Base-by-base conservation (phyloP, 2,888 invertebrate genomes). In the Willowsia nigromaculata region DNA sequence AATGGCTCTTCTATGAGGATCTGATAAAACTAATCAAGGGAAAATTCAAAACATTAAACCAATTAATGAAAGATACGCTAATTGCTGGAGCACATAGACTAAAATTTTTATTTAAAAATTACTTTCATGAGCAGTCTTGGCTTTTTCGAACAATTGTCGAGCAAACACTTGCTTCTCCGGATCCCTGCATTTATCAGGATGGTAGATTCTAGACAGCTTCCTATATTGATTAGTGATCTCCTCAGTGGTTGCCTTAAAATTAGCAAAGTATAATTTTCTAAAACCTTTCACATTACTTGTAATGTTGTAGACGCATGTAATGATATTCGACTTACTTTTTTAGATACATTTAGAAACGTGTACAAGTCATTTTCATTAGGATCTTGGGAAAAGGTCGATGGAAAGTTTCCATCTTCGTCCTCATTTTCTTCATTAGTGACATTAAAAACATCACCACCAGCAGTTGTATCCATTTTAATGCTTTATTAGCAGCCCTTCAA, bases 131-230 rank as follows among this genome's bases (percentile, higher is more conserved):
- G 99, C 99, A 93, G 96, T 96, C 94, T 99, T 98, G 0, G 97
- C 97, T 94, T 97, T 97, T 94, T 97, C 97, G 93, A 99, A 99
- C 93, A 99, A 95, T 90, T 96, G 94, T 94, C 99, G 98, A 0
- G 99, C 99, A 94, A 98, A 97, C 93, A 96, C 96, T 94, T 98
- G 98, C 92, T 96, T 96, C 0, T 95, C 95, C 0, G 96, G 96
- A 93, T 98, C 97, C 15, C 95, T 95, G 94, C 99, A 99, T 94
- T 99, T 99, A 93, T 99, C 99, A 0, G 99, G 99, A 94, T 99
- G 99, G 93, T 98, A 99, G 93, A 98, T 96, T 91, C 97, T 96
- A 93, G 99, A 99, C 85, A 98, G 96, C 83, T 97, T 96, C 90
- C 99, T 96, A 94, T 99, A 99, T 1, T 99, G 97, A 94, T 96